These are phyloP conservation scores for Cantharis rustica DNA, from an alignment of 2,888 invertebrate species.

Conservation along the genomic window DNA sequence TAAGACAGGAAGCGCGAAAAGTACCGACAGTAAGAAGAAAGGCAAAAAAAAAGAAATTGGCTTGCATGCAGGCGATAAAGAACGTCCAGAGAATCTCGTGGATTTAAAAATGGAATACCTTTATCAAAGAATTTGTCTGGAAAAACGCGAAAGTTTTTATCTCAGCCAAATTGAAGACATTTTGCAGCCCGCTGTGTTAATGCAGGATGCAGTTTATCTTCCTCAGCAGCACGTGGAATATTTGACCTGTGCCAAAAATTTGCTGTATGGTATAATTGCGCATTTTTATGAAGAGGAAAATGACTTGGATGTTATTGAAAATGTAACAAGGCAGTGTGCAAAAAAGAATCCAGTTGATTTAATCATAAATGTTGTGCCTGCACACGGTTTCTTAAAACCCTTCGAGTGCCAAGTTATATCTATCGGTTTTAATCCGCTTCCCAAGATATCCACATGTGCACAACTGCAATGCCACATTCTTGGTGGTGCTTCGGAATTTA, in stretches of 20 bases:
- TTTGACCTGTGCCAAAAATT: slow-evolving; percentile 17
- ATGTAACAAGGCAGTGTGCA: slow-evolving; percentile 40
- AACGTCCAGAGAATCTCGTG: background rate
- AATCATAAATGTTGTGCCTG: slow-evolving; percentile 52
- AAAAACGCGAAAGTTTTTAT: slow-evolving; percentile 8
- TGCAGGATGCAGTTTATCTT: slow-evolving; percentile 10
- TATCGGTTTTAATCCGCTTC: slow-evolving; percentile 58
- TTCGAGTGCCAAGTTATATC: slow-evolving; percentile 59
- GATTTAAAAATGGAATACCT: background rate
- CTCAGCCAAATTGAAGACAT: slow-evolving; percentile 20
- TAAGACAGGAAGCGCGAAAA: background rate
- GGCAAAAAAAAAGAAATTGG: background rate
- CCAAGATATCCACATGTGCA: slow-evolving; percentile 57
- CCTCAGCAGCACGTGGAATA: slow-evolving; percentile 28
- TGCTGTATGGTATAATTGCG: slow-evolving; percentile 27
- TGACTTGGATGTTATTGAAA: slow-evolving; percentile 24
- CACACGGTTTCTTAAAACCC: slow-evolving; percentile 59
- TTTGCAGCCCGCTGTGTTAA: slow-evolving; percentile 8
- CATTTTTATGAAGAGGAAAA: slow-evolving; percentile 12
- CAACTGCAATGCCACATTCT: slow-evolving; percentile 60
- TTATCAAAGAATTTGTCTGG: slow-evolving; percentile 19
- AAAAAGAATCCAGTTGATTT: background rate
- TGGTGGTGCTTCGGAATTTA: slow-evolving; percentile 62
- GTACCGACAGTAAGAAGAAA: background rate
- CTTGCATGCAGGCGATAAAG: background rate